Evolutionary conservation across 2,797 vertebrate species (phyloP), one percentile per base, ranked within the genome.

Genomic region (Amblyopsis hoosieri): DNA sequence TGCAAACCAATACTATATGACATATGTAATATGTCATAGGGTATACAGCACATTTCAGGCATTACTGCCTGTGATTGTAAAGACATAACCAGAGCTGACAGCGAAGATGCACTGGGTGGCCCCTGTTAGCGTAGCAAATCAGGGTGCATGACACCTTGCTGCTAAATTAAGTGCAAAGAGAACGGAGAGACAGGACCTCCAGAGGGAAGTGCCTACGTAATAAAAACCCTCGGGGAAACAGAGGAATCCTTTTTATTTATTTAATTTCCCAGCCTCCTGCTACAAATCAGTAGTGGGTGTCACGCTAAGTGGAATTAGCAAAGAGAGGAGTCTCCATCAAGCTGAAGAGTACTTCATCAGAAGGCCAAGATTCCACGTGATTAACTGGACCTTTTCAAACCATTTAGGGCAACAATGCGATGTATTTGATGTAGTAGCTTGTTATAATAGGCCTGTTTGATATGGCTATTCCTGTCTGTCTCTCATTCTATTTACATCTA

Each of bases 181-280:
- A 29, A 29, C 23, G 81, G 67, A 48, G 48, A 75, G 72, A 65
- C 67, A 50, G 66, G 73, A 75, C 69, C 76, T 65, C 65, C 8
- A 60, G 68, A 75, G 74, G 85, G 87, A 84, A 84, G 85, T 75
- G 79, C 69, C 78, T 86, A 78, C 78, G 74, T 88, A 89, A 88
- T 85, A 82, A 87, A 84, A 75, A 81, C 69, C 84, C 76, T 0
- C 0, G 78, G 71, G 88, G 66, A 79, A 60, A 83, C 67, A 60
- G 61, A 81, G 72, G 69, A 78, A 71, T 78, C 68, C 50, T 56
- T 56, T 52, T 62, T 47, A 13, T 13, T 47, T 47, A 10, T 47
- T 13, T 47, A 3, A 10, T 48, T 48, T 48, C 14, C 55, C 55
- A 14, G 14, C 13, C 55, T 37, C 33, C 33, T 9, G 33, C 33